phyloP scores from a whole-genome alignment of 2,113 vertebrate genomes.

The Pardalotus punctatus region DNA sequence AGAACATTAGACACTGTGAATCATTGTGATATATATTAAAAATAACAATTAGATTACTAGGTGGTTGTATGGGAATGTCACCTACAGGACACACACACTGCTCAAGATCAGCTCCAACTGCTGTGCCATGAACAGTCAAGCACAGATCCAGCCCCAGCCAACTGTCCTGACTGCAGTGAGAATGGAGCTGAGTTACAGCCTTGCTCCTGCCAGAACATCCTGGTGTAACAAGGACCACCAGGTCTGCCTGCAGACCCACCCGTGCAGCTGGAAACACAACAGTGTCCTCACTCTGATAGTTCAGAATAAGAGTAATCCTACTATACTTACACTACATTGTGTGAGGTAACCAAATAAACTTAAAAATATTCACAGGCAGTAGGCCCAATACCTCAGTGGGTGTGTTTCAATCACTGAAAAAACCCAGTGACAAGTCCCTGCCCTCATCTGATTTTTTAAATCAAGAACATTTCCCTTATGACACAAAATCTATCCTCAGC shows the following conservation, averaged over 20 bases:
- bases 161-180: rapidly evolving
- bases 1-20: not conserved
- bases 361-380: not conserved
- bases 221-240: not conserved
- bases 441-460: not conserved
- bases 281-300: not conserved
- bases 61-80: not conserved
- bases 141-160: rapidly evolving
- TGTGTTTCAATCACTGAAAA: not conserved
- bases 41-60: not conserved
- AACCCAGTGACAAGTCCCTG: not conserved
- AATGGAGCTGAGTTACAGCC: not conserved
- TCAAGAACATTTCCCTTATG: not conserved
- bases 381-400: not conserved
- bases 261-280: rapidly evolving
- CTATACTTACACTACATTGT: rapidly evolving
- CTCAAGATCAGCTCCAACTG: not conserved
- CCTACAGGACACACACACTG: not conserved
- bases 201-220: not conserved
- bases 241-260: not conserved
- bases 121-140: not conserved
- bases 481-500: not conserved
- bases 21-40: not conserved
- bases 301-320: not conserved
- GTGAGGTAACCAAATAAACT: not conserved